Conservation (phyloP, 2,113 vertebrate genomes). For the Phylloscopus trochiloides region DNA sequence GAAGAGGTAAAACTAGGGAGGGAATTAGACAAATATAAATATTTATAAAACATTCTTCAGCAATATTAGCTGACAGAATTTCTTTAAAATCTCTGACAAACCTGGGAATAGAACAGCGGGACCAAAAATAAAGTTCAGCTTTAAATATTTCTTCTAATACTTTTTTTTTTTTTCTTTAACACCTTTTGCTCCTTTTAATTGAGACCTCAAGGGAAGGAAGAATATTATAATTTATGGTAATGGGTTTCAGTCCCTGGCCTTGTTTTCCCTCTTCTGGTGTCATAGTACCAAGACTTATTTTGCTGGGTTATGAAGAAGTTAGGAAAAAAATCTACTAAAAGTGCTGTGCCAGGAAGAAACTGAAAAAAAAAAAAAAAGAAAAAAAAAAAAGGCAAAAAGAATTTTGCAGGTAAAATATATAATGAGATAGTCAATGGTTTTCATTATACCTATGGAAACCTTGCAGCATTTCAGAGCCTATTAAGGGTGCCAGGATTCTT, state of each 20-base stretch:
- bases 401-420: not conserved
- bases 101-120: not conserved
- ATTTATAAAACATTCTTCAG: not conserved
- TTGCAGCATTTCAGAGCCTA: not conserved
- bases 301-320: not conserved
- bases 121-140: not conserved
- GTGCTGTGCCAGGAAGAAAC: not conserved
- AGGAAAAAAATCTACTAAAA: not conserved
- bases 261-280: not conserved
- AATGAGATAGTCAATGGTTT: not conserved
- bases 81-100: not conserved
- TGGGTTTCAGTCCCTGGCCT: not conserved
- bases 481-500: not conserved
- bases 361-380: not conserved
- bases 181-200: not conserved
- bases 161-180: not conserved
- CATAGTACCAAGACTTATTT: not conserved
- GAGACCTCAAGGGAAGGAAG: not conserved
- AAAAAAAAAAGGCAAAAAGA: not conserved
- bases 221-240: slow-evolving; percentile 26
- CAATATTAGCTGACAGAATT: not conserved
- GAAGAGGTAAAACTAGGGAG: not conserved
- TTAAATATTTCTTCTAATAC: not conserved
- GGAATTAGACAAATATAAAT: not conserved
- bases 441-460: not conserved